These are phyloP conservation scores for Gastracanthus pulcherrimus DNA, from an alignment of 2,888 invertebrate species.

Conservation along the genomic window DNA sequence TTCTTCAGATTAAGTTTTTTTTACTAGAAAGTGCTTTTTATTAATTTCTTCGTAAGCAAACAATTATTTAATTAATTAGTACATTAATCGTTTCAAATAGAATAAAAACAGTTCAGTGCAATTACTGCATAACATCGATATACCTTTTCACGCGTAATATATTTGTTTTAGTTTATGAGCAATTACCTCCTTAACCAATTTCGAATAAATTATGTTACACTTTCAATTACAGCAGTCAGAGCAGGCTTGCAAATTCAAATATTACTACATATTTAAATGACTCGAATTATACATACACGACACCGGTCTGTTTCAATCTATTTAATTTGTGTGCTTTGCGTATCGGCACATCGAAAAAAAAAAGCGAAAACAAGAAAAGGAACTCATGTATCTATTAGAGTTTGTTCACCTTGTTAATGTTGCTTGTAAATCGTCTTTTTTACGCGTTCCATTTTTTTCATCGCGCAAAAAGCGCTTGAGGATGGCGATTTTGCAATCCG, in stretches of 20 bases:
- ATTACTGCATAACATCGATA: too few species aligned
- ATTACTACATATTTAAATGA: neutral
- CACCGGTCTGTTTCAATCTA: neutral
- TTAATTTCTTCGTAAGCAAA: too few species aligned
- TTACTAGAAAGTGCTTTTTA: too few species aligned
- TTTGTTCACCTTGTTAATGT: slow-evolving; percentile 20
- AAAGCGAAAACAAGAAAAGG: neutral
- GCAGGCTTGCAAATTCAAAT: neutral
- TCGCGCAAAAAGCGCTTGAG: neutral
- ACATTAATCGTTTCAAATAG: too few species aligned
- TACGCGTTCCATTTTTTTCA: neutral
- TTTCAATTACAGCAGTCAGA: neutral
- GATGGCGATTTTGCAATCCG: neutral
- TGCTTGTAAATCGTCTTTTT: slow-evolving; percentile 3
- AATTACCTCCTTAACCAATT: too few species aligned
- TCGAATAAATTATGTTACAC: neutral
- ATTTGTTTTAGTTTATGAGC: too few species aligned
- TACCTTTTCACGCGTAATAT: too few species aligned
- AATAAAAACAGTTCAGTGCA: too few species aligned
- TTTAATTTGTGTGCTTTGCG: neutral
- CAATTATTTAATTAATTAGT: too few species aligned
- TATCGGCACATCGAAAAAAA: too few species aligned
- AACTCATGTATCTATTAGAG: neutral
- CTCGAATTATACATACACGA: neutral
- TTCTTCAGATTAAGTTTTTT: too few species aligned